A percentile compares a stretch with the other conserved stretches of the same genome.
Conservation (phyloP, 1,140 invertebrate species). For the Caenorhabditis inopinata region DNA sequence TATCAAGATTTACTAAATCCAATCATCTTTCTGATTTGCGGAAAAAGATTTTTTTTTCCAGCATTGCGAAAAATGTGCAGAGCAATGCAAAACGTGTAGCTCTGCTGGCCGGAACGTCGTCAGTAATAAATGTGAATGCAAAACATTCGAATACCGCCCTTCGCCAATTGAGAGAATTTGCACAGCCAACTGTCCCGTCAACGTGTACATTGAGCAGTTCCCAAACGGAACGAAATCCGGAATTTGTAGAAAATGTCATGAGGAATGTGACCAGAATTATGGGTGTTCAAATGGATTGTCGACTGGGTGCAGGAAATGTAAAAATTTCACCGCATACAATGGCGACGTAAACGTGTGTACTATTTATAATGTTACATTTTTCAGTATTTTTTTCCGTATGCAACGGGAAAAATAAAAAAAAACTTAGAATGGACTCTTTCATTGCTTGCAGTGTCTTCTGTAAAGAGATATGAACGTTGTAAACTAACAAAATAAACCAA, state of each 20-base stretch:
- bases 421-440: too few species aligned
- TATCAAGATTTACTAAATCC: too few species aligned
- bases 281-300: not conserved
- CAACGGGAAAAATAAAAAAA: too few species aligned
- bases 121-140: not conserved
- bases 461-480: too few species aligned
- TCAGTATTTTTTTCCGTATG: too few species aligned
- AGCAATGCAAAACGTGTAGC: slow-evolving; percentile 3
- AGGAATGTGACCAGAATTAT: slow-evolving; percentile 39
- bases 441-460: too few species aligned
- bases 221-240: not conserved
- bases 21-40: too few species aligned
- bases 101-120: not conserved
- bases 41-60: not conserved
- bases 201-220: not conserved
- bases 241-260: slow-evolving; percentile 33
- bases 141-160: not conserved
- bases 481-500: too few species aligned
- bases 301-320: not conserved
- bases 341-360: not conserved
- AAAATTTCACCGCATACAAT: not conserved
- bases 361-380: not conserved
- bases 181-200: not conserved
- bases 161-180: not conserved
- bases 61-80: slow-evolving; percentile 28